Evolutionary conservation across 2,888 invertebrate genomes (phyloP), one percentile per base, ranked within the genome.

Genomic region (Athalia circularis): DNA sequence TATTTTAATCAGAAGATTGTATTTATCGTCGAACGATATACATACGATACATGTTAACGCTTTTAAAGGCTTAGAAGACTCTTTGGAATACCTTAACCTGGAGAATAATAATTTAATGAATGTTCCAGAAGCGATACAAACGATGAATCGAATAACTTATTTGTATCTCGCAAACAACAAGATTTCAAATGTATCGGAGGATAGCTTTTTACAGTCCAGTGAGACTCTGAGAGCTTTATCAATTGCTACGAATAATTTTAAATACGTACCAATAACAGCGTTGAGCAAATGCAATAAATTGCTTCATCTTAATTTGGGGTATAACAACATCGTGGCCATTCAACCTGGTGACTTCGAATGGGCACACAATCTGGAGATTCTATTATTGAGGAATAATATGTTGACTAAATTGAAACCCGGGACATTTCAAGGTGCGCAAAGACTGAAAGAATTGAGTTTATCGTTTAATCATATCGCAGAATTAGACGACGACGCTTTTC

Each of bases 391-490:
- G 81, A 97, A 97, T 91, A 97, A 97, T 89, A 94, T 95, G 89
- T 94, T 97, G 83, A 95, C 95, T 54, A 94, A 90, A 78, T 85
- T 93, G 7, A 86, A 86, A 75, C 83, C 86, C 0, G 82, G 87
- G 29, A 85, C 88, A 11, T 90, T 90, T 78, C 85, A 83, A 79
- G 94, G 94, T 61, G 92, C 95, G 75, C 94, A 94, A 82, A 94
- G 95, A 83, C 92, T 98, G 83, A 95, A 95, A 86, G 97, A 98
- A 91, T 93, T 98, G 82, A 96, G 96, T 91, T 91, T 98, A 82
- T 97, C 97, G 88, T 97, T 98, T 91, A 98, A 98, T 90, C 95
- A 96, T 86, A 93, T 98, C 81, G 94, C 94, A 84, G 94, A 95
- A 86, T 93, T 98, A 83, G 95, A 96, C 87, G 93, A 94, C 47